A percentile compares a stretch with the other conserved stretches of the same genome.
Evolutionary conservation across 92 coral and sea anemone species (phyloP).

Genomic region (Siderastrea radians): DNA sequence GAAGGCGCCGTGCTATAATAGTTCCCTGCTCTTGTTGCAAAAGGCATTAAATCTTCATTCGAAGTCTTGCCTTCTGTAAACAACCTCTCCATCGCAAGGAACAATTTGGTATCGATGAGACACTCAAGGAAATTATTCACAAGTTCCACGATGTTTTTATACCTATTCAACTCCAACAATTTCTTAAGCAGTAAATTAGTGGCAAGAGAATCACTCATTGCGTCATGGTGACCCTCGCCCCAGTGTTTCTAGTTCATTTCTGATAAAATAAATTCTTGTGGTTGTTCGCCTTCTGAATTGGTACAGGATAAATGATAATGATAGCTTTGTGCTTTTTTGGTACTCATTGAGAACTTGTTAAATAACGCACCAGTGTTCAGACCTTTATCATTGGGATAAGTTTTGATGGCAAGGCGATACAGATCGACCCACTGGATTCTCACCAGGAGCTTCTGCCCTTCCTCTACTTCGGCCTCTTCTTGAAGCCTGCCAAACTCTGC

Average conservation of each 20-base stretch:
- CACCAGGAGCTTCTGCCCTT: background rate
- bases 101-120: slow-evolving; percentile 44
- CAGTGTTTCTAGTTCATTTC: slow-evolving; percentile 39
- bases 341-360: slow-evolving; percentile 27
- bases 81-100: slow-evolving; percentile 24
- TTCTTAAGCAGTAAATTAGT: slow-evolving; percentile 43
- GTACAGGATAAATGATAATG: background rate
- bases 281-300: background rate
- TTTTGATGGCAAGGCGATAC: slow-evolving; percentile 38
- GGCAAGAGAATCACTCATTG: slow-evolving; percentile 55
- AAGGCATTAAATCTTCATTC: slow-evolving; percentile 22
- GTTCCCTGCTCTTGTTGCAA: slow-evolving; percentile 36
- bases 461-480: background rate
- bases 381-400: slow-evolving; percentile 5
- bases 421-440: slow-evolving; percentile 54
- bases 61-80: slow-evolving; percentile 12
- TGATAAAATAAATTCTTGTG: background rate
- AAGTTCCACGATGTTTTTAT: slow-evolving; percentile 25
- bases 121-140: slow-evolving; percentile 24
- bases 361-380: slow-evolving; percentile 11
- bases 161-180: slow-evolving; percentile 4
- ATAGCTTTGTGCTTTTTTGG: slow-evolving; percentile 4
- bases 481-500: slow-evolving; percentile 37
- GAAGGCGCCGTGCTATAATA: slow-evolving; percentile 38
- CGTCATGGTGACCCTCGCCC: slow-evolving; percentile 47